phyloP scores from a whole-genome alignment of 2,113 vertebrate genomes.

The Solea solea region DNA sequence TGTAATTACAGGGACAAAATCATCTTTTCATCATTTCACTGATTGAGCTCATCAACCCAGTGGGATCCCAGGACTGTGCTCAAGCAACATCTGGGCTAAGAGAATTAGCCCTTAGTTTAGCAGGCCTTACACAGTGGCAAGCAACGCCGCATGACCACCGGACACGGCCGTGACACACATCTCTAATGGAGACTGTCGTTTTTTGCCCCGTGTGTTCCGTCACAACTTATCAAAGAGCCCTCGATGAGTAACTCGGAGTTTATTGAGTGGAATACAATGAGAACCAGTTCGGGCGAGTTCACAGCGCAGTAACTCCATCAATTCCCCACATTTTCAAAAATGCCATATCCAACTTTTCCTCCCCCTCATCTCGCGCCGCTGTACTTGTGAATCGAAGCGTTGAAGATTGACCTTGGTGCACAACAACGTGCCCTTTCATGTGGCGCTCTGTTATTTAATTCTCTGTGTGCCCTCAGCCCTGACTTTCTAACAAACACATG shows the following conservation, averaged over 20 bases:
- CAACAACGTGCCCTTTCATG: slow-evolving; percentile 54
- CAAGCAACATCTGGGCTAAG: slow-evolving; percentile 99
- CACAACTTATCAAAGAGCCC: background rate
- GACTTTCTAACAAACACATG: slow-evolving; percentile 75
- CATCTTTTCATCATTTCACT: slow-evolving; percentile 99
- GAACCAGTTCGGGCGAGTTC: slow-evolving; percentile 22
- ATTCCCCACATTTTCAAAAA: slow-evolving; percentile 60
- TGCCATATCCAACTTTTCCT: slow-evolving; percentile 55
- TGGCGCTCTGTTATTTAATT: slow-evolving; percentile 55
- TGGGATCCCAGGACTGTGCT: slow-evolving; percentile 87
- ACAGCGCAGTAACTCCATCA: slow-evolving; percentile 15
- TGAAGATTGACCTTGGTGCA: slow-evolving; percentile 62
- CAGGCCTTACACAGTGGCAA: slow-evolving; percentile 67
- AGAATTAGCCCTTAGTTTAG: slow-evolving; percentile 97
- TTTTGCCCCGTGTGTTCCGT: slow-evolving; percentile 5
- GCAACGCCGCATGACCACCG: slow-evolving; percentile 47
- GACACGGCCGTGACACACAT: slow-evolving; percentile 50
- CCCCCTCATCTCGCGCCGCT: slow-evolving; percentile 29
- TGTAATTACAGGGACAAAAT: slow-evolving; percentile 96
- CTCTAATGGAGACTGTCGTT: slow-evolving; percentile 10
- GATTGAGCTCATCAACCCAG: slow-evolving; percentile 99
- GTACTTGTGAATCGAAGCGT: slow-evolving; percentile 32
- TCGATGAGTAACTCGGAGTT: background rate
- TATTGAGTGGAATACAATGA: background rate
- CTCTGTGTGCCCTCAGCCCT: slow-evolving; percentile 52